Evolutionary conservation across 2,888 invertebrate species (phyloP).

Genomic region (Pterostichus niger): DNA sequence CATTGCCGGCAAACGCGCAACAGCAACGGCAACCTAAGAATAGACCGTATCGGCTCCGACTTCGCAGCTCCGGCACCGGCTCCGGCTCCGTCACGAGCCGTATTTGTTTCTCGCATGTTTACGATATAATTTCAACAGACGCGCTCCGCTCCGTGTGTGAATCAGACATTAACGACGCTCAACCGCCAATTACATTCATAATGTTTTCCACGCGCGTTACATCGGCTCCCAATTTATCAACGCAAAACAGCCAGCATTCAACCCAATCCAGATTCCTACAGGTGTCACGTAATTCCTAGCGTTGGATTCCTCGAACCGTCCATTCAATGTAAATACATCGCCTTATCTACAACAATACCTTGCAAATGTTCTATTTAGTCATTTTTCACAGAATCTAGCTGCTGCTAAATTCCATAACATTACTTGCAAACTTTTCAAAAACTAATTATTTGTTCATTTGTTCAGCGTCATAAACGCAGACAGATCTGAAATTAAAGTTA

Average conservation of each 20-base stretch:
- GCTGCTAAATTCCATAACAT: background rate
- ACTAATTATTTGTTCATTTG: no score
- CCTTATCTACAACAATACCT: slow-evolving; percentile 18
- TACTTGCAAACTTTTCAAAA: no score
- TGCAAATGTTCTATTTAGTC: slow-evolving; percentile 18
- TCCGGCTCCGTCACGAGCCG: slow-evolving; percentile 3
- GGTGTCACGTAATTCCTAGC: slow-evolving; percentile 27
- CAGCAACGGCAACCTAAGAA: slow-evolving; percentile 71
- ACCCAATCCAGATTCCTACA: slow-evolving; percentile 16
- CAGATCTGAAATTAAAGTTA: background rate
- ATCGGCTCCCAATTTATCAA: slow-evolving; percentile 52
- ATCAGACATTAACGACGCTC: slow-evolving; percentile 57
- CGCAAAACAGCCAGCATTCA: background rate
- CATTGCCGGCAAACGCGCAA: slow-evolving; percentile 71
- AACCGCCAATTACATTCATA: slow-evolving; percentile 62
- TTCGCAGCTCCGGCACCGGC: slow-evolving; percentile 74
- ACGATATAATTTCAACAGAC: slow-evolving; percentile 60
- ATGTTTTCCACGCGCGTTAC: slow-evolving; percentile 61
- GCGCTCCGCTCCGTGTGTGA: slow-evolving; percentile 48
- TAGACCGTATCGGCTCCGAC: slow-evolving; percentile 75
- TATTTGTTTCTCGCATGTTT: slow-evolving; percentile 57
- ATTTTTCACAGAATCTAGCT: slow-evolving; percentile 7
- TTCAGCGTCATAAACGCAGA: background rate
- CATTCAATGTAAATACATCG: slow-evolving; percentile 60
- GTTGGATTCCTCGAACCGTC: slow-evolving; percentile 44